phyloP scores from a whole-genome alignment of 2,797 vertebrate species.

The Danionella dracula region DNA sequence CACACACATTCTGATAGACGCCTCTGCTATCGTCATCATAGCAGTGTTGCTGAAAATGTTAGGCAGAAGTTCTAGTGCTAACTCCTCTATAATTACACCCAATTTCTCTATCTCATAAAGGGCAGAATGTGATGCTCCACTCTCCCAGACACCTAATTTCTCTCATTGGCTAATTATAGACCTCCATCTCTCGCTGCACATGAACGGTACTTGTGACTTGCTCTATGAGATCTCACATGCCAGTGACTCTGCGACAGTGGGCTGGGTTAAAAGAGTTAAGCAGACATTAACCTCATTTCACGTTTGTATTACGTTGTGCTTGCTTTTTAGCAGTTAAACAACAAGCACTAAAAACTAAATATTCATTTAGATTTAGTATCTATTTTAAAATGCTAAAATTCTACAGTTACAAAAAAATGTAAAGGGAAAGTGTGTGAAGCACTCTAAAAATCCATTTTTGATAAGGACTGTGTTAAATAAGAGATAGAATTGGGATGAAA shows the following conservation, averaged over 20 bases:
- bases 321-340: too few relatives aligned
- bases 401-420: background rate
- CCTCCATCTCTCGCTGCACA: slow-evolving; percentile 7
- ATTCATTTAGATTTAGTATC: background rate
- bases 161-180: slow-evolving; percentile 33
- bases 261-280: background rate
- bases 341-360: too few relatives aligned
- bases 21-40: background rate
- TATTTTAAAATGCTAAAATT: background rate
- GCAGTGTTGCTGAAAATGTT: background rate
- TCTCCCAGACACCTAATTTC: slow-evolving; percentile 30
- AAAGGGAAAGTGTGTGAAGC: slow-evolving; percentile 18
- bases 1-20: background rate
- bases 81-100: slow-evolving; percentile 30
- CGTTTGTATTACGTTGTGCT: background rate
- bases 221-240: slow-evolving; percentile 20
- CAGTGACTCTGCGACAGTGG: slow-evolving; percentile 7
- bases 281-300: slow-evolving; percentile 1
- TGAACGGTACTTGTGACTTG: slow-evolving; percentile 11
- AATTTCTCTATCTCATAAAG: slow-evolving; percentile 27
- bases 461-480: slow-evolving; percentile 30
- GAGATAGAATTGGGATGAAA: slow-evolving; percentile 7
- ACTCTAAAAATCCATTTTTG: slow-evolving; percentile 24
- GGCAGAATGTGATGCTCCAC: slow-evolving; percentile 27
- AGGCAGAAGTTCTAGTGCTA: slow-evolving; percentile 6